phyloP scores from a whole-genome alignment of 2,888 invertebrate genomes.

The Microplitis deprimator region DNA sequence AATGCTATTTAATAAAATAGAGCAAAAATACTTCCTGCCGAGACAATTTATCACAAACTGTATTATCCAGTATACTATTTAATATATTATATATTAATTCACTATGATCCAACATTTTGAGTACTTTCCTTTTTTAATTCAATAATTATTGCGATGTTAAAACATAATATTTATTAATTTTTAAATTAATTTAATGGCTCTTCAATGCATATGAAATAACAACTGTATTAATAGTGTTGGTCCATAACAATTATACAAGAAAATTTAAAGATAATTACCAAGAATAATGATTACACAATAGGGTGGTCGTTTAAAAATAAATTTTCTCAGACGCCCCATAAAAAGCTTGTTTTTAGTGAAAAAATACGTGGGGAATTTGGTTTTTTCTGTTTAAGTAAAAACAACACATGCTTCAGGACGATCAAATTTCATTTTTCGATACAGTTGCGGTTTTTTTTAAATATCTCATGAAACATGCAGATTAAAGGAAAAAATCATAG shows the following conservation, averaged over 20 bases:
- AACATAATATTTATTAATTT: background rate
- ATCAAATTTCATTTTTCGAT: too few relatives aligned
- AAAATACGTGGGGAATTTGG: too few relatives aligned
- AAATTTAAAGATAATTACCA: conserved; percentile 7
- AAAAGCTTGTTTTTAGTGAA: too few relatives aligned
- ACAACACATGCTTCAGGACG: too few relatives aligned
- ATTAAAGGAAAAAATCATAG: too few relatives aligned
- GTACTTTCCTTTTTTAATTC: background rate
- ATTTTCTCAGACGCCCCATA: too few relatives aligned
- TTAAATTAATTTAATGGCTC: background rate
- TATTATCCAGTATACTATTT: conserved; percentile 44
- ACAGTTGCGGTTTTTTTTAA: too few relatives aligned
- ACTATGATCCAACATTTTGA: conserved; percentile 16
- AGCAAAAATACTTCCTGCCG: conserved; percentile 48
- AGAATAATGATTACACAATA: background rate
- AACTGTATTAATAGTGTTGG: background rate
- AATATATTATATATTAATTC: conserved; percentile 5
- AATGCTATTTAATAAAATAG: conserved; percentile 12
- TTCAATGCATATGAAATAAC: conserved; percentile 9
- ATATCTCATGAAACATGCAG: too few relatives aligned
- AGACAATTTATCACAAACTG: conserved; percentile 51
- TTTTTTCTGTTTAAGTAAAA: too few relatives aligned
- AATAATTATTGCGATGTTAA: background rate
- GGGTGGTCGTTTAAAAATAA: too few relatives aligned
- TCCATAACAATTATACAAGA: conserved; percentile 17